A percentile compares a stretch with the other conserved stretches of the same genome.
Evolutionary conservation across 2,113 vertebrate genomes (phyloP).

Genomic region (Plotosus lineatus): DNA sequence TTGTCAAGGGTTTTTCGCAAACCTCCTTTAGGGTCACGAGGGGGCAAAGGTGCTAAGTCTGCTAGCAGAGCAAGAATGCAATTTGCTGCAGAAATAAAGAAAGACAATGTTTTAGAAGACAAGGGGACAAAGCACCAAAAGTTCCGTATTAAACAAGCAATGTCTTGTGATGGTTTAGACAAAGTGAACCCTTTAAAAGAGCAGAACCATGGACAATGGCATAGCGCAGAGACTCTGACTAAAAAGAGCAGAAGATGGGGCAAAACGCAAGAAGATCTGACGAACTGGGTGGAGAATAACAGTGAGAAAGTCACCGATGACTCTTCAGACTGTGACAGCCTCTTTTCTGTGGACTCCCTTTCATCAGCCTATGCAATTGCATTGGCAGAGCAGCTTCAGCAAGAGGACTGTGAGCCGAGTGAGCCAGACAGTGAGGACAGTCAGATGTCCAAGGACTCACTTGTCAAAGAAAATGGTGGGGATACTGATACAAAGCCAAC

Average conservation of each 20-base stretch:
- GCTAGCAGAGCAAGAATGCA: conserved; percentile 54
- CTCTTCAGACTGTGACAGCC: conserved; percentile 85
- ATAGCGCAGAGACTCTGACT: conserved; percentile 77
- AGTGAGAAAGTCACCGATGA: conserved; percentile 61
- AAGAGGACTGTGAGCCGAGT: conserved; percentile 70
- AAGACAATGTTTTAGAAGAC: conserved; percentile 55
- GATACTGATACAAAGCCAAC: conserved; percentile 9
- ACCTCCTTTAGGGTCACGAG: conserved; percentile 53
- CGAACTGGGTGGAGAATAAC: conserved; percentile 59
- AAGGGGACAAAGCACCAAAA: conserved; percentile 56
- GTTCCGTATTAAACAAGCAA: conserved; percentile 61
- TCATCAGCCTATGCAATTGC: conserved; percentile 76
- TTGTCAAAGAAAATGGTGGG: conserved; percentile 63
- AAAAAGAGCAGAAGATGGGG: conserved; percentile 61
- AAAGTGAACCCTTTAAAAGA: conserved; percentile 59
- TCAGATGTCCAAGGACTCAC: conserved; percentile 88
- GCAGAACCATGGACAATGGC: conserved; percentile 68
- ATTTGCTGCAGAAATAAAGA: conserved; percentile 58
- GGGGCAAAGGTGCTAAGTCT: conserved; percentile 62
- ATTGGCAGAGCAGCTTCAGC: conserved; percentile 68
- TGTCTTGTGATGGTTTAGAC: conserved; percentile 79
- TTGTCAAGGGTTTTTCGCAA: conserved; percentile 67
- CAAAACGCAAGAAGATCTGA: conserved; percentile 53
- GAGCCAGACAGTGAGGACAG: conserved; percentile 85
- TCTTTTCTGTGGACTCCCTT: conserved; percentile 89